Conservation (phyloP, 1,140 invertebrate genomes). For the Heliconius nattereri region DNA sequence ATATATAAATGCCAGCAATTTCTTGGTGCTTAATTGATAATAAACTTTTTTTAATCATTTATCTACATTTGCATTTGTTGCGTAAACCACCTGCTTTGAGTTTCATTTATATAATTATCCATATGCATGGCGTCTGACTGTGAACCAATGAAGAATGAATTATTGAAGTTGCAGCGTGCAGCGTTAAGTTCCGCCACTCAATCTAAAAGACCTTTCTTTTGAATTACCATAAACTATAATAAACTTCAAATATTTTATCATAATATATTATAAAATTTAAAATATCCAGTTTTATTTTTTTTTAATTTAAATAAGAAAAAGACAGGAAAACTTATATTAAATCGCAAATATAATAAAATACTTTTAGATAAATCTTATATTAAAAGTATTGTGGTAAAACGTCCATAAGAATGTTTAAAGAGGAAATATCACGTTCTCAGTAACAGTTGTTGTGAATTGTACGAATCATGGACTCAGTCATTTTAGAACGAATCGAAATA, state of each 20-base stretch:
- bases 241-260: too few species aligned
- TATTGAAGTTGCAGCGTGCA: too few species aligned
- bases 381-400: background rate
- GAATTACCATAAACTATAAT: too few species aligned
- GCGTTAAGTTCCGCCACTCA: too few species aligned
- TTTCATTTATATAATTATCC: background rate
- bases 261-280: too few species aligned
- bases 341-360: background rate
- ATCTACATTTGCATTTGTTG: background rate
- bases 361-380: background rate
- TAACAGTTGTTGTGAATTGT: background rate
- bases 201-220: too few species aligned
- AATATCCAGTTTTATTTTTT: too few species aligned
- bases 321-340: background rate
- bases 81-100: background rate
- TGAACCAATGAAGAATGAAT: too few species aligned
- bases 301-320: background rate
- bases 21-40: background rate
- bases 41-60: background rate
- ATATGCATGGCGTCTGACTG: too few species aligned
- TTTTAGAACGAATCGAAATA: slow-evolving; percentile 16
- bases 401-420: background rate
- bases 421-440: background rate
- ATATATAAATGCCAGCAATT: background rate
- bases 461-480: background rate